phyloP scores from a whole-genome alignment of 2,888 invertebrate species.

The Cyaniris semiargus region DNA sequence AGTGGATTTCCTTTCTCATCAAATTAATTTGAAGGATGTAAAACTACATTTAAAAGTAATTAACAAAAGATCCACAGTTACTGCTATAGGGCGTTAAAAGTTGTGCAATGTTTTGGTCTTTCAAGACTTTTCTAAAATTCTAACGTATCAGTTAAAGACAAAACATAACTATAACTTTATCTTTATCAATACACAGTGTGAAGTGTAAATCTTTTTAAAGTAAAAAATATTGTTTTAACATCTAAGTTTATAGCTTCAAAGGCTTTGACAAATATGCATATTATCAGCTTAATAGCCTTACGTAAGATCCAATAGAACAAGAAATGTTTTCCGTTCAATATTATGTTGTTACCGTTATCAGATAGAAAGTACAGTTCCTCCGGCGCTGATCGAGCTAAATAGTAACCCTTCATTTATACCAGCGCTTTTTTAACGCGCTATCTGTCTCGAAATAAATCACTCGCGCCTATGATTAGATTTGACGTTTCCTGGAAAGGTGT shows the following conservation, averaged over 20 bases:
- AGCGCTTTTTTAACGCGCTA: neutral
- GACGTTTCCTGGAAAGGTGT: constrained; percentile 24
- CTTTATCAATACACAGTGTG: no score
- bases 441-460: constrained; percentile 9
- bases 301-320: constrained; percentile 46
- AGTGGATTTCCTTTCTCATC: neutral
- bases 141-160: no score
- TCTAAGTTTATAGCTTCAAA: neutral
- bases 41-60: neutral
- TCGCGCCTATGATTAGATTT: constrained; percentile 22
- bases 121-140: no score
- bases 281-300: constrained; percentile 33
- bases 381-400: constrained; percentile 53
- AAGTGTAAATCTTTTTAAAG: no score
- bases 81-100: no score
- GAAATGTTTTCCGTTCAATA: constrained; percentile 51
- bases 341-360: constrained; percentile 59
- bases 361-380: constrained; percentile 68
- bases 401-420: constrained; percentile 45
- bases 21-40: neutral
- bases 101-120: no score
- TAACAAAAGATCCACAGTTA: no score
- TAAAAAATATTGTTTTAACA: neutral
- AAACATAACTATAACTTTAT: no score
- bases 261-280: neutral